Evolutionary conservation across 2,888 invertebrate species (phyloP), one percentile per base, ranked within the genome.

Genomic region (Cantharis rufa): DNA sequence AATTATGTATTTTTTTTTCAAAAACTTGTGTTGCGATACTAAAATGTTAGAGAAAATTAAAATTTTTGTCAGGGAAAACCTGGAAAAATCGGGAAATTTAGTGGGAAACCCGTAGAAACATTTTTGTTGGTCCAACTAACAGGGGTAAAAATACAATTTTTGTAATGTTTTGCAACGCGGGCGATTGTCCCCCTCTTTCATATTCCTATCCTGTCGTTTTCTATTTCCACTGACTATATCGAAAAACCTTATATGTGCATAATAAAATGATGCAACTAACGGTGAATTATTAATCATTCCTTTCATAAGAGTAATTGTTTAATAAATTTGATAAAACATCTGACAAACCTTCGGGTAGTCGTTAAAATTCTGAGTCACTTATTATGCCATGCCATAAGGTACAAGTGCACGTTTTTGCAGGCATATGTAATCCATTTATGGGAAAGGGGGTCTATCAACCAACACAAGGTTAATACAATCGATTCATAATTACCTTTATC

Each of bases 331-430:
- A 70, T 70, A 70, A 62, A 15, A 13, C 48, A 70, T 62, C 70
- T 62, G 66, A 62, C 21, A 70, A 15, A 62, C 70, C 18, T 62
- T 62, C 21, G 48, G 48, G 48, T 48, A 70, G 18, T 48, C 15
- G 70, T 70, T n/a, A 70, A 70, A 27, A 28, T 62, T 61, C 68
- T 72, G 74, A 74, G 62, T 74, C 74, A 74, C 68, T 62, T 69
- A 69, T 68, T 24, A 15, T 24, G 18, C 27, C 62, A 69, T 63
- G 69, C 48, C 74, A 74, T 62, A 27, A 62, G 15, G 28, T 69
- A 62, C 62, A 48, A 18, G 11, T 73, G 73, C 66, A 69, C 16
- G 61, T 15, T 72, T 64, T 16, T 28, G 15, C 48, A 48, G 48
- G 48, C 48, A 48, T 48, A 48, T 48, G 48, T 68, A 63, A 28